A percentile compares a stretch with the other conserved stretches of the same genome.
phyloP scores from a whole-genome alignment of 2,113 vertebrate genomes.

The Sinocyclocheilus anophthalmus region DNA sequence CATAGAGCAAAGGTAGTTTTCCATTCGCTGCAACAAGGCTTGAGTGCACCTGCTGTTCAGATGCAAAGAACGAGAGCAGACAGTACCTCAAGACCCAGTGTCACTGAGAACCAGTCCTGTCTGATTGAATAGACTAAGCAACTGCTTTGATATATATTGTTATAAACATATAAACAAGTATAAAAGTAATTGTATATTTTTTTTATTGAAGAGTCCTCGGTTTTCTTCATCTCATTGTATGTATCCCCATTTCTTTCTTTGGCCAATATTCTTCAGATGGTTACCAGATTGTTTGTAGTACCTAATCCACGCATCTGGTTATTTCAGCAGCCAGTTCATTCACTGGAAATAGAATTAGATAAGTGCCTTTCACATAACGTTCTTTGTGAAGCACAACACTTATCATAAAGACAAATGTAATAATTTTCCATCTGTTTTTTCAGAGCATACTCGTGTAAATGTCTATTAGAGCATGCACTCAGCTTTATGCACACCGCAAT shows the following conservation, averaged over 20 bases:
- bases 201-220: slow-evolving; percentile 1
- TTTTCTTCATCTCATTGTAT: background rate
- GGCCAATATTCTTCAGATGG: background rate
- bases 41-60: background rate
- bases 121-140: background rate
- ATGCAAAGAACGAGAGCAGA: background rate
- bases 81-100: background rate
- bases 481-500: background rate
- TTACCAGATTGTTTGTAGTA: background rate
- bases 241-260: background rate
- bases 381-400: background rate
- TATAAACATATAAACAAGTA: slow-evolving; percentile 39
- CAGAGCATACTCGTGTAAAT: background rate
- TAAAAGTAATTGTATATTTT: slow-evolving; percentile 28
- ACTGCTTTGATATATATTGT: slow-evolving; percentile 1
- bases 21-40: background rate
- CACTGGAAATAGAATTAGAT: slow-evolving; percentile 58
- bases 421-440: slow-evolving; percentile 7
- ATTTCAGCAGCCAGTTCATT: slow-evolving; percentile 78
- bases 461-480: background rate
- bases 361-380: slow-evolving; percentile 2
- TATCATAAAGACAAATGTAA: background rate
- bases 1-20: slow-evolving; percentile 16
- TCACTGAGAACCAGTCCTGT: background rate
- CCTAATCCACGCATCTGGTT: slow-evolving; percentile 20